Evolutionary conservation across 2,797 vertebrate genomes (phyloP), one percentile per base, ranked within the genome.

Genomic region (Antennarius maculatus): DNA sequence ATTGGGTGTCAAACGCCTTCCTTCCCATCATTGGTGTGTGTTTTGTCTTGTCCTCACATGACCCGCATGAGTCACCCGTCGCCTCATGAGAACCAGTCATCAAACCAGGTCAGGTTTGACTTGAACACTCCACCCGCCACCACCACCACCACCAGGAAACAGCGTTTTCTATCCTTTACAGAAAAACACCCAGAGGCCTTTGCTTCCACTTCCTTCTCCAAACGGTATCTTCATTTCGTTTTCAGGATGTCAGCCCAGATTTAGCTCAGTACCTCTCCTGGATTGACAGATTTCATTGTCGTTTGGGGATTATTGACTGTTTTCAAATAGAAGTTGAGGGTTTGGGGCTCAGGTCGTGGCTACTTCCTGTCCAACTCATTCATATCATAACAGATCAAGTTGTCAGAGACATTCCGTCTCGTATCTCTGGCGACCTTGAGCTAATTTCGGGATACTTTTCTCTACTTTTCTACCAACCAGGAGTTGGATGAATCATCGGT

Each of bases 141-240:
- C 31, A 5, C 5, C 31, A 8, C 23, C 23, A 23, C 23, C 23
- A 23, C 23, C 23, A 23, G 23, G 23, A 23, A 23, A 23, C 23
- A 23, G 23, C 23, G 23, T 23, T 23, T 23, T 23, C 23, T 23
- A 23, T 23, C 23, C 31, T 31, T 34, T 61, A 61, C 2, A 34
- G 5, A 34, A 34, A 6, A 34, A 34, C 13, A 41, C 39, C 13
- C 56, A 0, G 49, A 83, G 86, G 75, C 74, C 15, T 61, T 15
- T 65, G 59, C 49, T 23, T 77, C 8, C 17, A 76, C 76, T 71
- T 86, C 71, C 76, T 67, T 50, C 59, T 67, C 64, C 69, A 66
- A 70, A 77, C 73, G 76, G 51, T 76, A 71, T 77, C 74, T 75
- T 62, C 54, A 69, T 56, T 82, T 81, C 63, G 77, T 89, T 71